These are phyloP conservation scores for Polydrusus pterygomalis DNA, from an alignment of 2,888 invertebrate species.

Conservation along the genomic window DNA sequence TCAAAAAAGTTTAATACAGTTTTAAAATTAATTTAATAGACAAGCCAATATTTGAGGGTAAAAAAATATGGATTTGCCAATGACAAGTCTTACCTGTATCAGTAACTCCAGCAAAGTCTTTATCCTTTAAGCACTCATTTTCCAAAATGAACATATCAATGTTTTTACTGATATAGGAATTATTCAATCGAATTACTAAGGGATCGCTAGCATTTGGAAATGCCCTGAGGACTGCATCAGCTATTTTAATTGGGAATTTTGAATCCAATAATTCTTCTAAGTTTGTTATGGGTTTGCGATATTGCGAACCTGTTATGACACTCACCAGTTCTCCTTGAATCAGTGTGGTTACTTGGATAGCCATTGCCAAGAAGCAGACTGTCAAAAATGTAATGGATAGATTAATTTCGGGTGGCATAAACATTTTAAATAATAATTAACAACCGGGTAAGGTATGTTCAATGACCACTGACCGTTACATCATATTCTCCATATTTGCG, in stretches of 20 bases:
- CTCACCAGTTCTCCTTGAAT: slow-evolving; percentile 33
- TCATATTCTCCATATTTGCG: too few species aligned
- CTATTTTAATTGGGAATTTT: slow-evolving; percentile 28
- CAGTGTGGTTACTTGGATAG: slow-evolving; percentile 12
- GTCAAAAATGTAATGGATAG: not conserved
- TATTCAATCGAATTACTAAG: not conserved
- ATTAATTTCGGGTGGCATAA: not conserved
- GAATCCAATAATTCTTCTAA: slow-evolving; percentile 19
- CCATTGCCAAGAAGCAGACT: slow-evolving; percentile 10
- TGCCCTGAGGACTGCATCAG: not conserved
- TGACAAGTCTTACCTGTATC: slow-evolving; percentile 12
- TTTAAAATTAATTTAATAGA: too few species aligned
- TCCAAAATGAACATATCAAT: slow-evolving; percentile 20
- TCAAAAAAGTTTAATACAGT: too few species aligned
- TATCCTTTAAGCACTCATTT: slow-evolving; percentile 10
- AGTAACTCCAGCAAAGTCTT: slow-evolving; percentile 16
- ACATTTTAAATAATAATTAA: too few species aligned
- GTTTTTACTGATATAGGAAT: slow-evolving; percentile 8
- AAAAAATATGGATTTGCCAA: not conserved
- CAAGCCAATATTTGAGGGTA: too few species aligned
- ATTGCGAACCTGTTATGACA: slow-evolving; percentile 28
- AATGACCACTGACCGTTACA: too few species aligned
- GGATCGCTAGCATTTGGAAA: slow-evolving; percentile 19
- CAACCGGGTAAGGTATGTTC: too few species aligned
- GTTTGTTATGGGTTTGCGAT: slow-evolving; percentile 28